Evolutionary conservation across 2,888 invertebrate species (phyloP), one percentile per base, ranked within the genome.

Genomic region (Mythimna pallens): DNA sequence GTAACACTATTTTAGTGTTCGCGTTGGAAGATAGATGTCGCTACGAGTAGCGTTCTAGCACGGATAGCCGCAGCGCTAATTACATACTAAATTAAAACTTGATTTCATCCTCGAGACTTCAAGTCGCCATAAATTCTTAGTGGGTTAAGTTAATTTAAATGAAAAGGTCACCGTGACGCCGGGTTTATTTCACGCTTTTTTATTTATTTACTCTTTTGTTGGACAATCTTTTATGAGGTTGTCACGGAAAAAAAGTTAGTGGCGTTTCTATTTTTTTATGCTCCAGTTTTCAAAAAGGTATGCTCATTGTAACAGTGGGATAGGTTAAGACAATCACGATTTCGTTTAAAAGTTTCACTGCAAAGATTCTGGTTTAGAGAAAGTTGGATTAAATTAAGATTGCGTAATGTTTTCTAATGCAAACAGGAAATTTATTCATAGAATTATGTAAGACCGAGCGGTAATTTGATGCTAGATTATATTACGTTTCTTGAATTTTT

Each of bases 21-120:
- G 7, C 36, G 1, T 54, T 43, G 12, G 20, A 57, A 7, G 36
- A 43, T 78, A 90, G 90, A 89, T 86, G 91, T 82, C 91, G 88
- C 80, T 81, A 70, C 25, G 2, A 43, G 78, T 73, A 61, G 8
- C 70, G 47, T 62, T 73, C n/a, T 20, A 68, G 1, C 12, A 14
- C n/a, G 9, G 14, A 65, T 30, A 47, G 30, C 22, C 52, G 2
- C 57, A 62, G 43, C n/a, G 17, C 58, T 82, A 84, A 86, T 84
- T 77, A 80, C 64, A 36, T 65, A 77, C 47, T 76, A 75, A 76
- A 82, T 86, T 79, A 77, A 76, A 86, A 82, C 70, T 73, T 59
- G 74, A 70, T 81, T 79, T 76, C 72, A 76, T 81, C 74, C 73
- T 79, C 64, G 74, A 78, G 78, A 77, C 66, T 84, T 69, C 5